Evolutionary conservation across 2,797 vertebrate species (phyloP), one percentile per base, ranked within the genome.

Genomic region (Ceyx erithaca): DNA sequence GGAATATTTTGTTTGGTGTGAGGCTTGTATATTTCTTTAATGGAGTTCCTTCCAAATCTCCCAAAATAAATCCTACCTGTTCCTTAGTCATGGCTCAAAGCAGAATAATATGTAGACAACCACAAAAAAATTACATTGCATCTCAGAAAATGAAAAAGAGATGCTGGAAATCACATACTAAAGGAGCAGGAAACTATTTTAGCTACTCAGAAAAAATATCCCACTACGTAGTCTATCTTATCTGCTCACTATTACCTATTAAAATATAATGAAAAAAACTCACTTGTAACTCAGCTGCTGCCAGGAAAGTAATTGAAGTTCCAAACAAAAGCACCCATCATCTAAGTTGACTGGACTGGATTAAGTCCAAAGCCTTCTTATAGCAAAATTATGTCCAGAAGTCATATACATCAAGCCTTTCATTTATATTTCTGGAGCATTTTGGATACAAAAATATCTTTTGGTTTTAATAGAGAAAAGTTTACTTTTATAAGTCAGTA

Each of bases 381-480:
- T 9, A 85, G 61, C 52, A 80, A 71, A 88, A 92, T 25, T 26
- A 49, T 23, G 43, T 59, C 75, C 90, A 87, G n/a, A 71, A 91
- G n/a, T 80, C 67, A 62, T 5, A 92, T 26, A 66, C 85, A 85
- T 85, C 80, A 88, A 87, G 14, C 4, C 54, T 80, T 85, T 78
- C 66, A 54, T 91, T 94, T 80, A 30, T 48, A 16, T 71, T 87
- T 48, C 69, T 87, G 49, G 19, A 87, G 33, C 17, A 78, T 23
- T 93, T 90, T 88, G 33, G 82, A 90, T 62, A 85, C 49, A 82
- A 92, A 93, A 75, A 23, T 12, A 63, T 43, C 23, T 89, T 87
- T 92, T 71, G 71, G 43, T 68, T 93, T 91, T 88, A 93, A 88
- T 2, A 66, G 76, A 75, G 23, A 62, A 69, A 76, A 77, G 52